Evolutionary conservation across 2,113 vertebrate species (phyloP).

Genomic region (Myiozetetes cayanensis): DNA sequence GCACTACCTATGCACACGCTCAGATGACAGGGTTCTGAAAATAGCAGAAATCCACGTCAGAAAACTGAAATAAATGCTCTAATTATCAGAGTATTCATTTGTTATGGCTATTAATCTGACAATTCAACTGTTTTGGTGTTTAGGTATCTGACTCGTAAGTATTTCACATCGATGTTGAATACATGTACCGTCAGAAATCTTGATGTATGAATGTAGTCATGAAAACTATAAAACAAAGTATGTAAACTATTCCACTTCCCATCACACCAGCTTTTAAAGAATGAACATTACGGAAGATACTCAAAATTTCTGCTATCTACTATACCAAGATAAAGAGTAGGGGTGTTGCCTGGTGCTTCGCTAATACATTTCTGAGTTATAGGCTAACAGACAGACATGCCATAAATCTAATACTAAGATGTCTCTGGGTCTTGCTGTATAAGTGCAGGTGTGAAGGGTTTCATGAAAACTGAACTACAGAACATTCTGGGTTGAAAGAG

Average conservation of each 20-base stretch:
- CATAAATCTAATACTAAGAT: background rate
- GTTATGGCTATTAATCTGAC: background rate
- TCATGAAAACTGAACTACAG: background rate
- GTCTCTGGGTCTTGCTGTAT: background rate
- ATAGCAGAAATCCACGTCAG: background rate
- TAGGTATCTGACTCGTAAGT: too few relatives aligned
- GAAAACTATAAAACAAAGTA: background rate
- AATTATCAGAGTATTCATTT: background rate
- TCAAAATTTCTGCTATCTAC: background rate
- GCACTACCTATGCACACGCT: background rate
- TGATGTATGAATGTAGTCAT: fast-evolving
- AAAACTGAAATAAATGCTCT: background rate
- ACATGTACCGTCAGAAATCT: background rate
- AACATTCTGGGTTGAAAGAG: background rate
- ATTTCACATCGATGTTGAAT: background rate
- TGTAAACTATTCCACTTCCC: background rate
- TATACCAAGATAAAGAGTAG: background rate
- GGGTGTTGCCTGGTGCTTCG: background rate
- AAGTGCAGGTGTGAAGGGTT: background rate
- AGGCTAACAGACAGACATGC: background rate
- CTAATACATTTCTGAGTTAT: background rate
- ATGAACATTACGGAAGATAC: background rate
- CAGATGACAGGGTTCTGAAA: background rate
- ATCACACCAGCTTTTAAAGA: background rate
- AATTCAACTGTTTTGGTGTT: background rate